Percentiles rank a stretch among this genome's conserved stretches.
These are phyloP conservation scores for Lasioglossum vierecki DNA, from an alignment of 2,888 invertebrate species.

Conservation along the genomic window DNA sequence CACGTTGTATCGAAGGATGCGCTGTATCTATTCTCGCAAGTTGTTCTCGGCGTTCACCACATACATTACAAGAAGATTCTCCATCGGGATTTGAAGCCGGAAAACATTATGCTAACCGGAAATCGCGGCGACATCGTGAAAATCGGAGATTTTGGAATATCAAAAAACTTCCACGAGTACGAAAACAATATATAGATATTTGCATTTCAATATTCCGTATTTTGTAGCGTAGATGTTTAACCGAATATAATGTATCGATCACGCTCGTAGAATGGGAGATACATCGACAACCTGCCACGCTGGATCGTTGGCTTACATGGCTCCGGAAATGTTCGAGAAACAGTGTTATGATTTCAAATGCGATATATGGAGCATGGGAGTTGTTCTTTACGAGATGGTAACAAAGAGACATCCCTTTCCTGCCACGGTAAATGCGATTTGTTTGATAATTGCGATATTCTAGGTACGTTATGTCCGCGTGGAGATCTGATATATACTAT, in stretches of 20 bases:
- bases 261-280: conserved; percentile 21
- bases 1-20: conserved; percentile 68
- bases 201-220: not conserved
- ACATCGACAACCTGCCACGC: conserved; percentile 59
- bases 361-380: conserved; percentile 95
- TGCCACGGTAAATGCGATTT: conserved; percentile 66
- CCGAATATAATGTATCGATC: not conserved
- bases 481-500: too few species aligned
- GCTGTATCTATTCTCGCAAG: conserved; percentile 80
- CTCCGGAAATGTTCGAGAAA: conserved; percentile 93
- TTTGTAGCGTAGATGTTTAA: not conserved
- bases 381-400: conserved; percentile 91
- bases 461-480: not conserved
- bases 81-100: conserved; percentile 93
- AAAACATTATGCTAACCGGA: conserved; percentile 92
- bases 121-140: conserved; percentile 89
- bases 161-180: conserved; percentile 86
- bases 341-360: conserved; percentile 91
- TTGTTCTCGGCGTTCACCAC: conserved; percentile 91
- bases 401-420: conserved; percentile 77
- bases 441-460: not conserved
- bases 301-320: conserved; percentile 88
- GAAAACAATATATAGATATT: conserved; percentile 3
- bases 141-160: conserved; percentile 94
- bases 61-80: conserved; percentile 92